Evolutionary conservation across 2,888 invertebrate species (phyloP), one percentile per base, ranked within the genome.

Genomic region (Spodoptera exigua): DNA sequence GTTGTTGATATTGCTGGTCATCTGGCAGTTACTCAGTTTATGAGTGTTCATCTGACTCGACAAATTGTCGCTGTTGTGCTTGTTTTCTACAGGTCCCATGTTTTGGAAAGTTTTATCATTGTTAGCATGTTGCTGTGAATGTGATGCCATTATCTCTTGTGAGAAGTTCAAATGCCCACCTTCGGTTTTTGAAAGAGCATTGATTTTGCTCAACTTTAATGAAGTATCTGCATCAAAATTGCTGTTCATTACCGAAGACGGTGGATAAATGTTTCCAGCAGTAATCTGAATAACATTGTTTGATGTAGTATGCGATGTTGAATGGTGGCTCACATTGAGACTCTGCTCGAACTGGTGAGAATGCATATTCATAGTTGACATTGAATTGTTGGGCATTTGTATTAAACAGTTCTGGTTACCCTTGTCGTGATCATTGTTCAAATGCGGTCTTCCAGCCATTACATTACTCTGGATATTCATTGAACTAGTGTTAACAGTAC

Each of bases 231-330:
- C 88, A 74, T 94, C 93, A 66, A 94, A 94, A 61, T 89, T 93
- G 73, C 84, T 91, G 47, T 84, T 91, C 80, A 93, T 90, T 2
- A 82, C 84, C 10, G 92, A 88, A 35, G 91, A 86, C 13, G 93
- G 92, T 12, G 92, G 82, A 68, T 93, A 93, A 68, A 94, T 93
- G 67, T 93, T 94, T 58, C 94, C 94, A 61, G 94, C 88, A 63
- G 91, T 89, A 67, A 94, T 94, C 80, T 94, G 94, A 63, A 94
- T 94, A 4, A 94, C 89, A 72, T 94, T 94, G 74, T 92, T 94
- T 1, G 91, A 85, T 10, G 90, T 84, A 2, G 91, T 83, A 75
- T 92, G 92, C 14, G 84, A 80, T 44, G 90, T 79, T 2, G 91
- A 86, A 74, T 93, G 92, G 69, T 92, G 93, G 67, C 89, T 93